Base-by-base conservation (phyloP, 2,113 vertebrate genomes). In the Poeciliopsis prolifica region DNA sequence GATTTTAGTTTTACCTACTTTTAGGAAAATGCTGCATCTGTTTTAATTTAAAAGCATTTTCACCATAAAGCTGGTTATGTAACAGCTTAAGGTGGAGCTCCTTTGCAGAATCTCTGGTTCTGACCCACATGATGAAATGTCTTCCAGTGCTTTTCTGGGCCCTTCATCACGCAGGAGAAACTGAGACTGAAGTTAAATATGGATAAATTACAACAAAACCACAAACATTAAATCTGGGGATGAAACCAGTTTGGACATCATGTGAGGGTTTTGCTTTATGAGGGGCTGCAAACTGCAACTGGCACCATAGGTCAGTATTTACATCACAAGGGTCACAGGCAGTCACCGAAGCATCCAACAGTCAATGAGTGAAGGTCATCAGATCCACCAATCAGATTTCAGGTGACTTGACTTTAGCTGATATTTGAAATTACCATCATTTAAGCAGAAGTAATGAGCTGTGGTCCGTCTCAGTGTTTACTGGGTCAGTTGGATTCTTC, bases 101-200 rank as follows among this genome's bases (percentile, higher is more conserved):
- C 44, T 48, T 5, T 42, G 44, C 51, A 24, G 51, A 58, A 64
- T 61, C n/a, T 69, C 40, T 60, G 35, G 26, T 54, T 4, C 17
- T 10, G 29, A 51, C 2, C 48, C 17, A 8, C 4, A 42, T 42
- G 35, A 29, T 35, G n/a, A 65, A 22, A 48, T 9, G 67, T 84
- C 82, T 73, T 86, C 72, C 79, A 65, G 62, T 0, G 63, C 74
- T 84, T 60, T 35, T 0, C 31, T 67, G 10, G 51, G 77, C 70
- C 54, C 79, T 76, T 75, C 86, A 75, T 40, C 13, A n/a, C 64
- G 71, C 78, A 35, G 86, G 66, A 51, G 77, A 83, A 83, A 78
- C 65, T 14, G 88, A 90, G 89, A 91, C 89, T 67, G 72, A 81
- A 63, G 48, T 69, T 63, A 2, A 62, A 0, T 19, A 7, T 35